phyloP scores from a whole-genome alignment of 1,140 invertebrate genomes.

The Penaeus japonicus region DNA sequence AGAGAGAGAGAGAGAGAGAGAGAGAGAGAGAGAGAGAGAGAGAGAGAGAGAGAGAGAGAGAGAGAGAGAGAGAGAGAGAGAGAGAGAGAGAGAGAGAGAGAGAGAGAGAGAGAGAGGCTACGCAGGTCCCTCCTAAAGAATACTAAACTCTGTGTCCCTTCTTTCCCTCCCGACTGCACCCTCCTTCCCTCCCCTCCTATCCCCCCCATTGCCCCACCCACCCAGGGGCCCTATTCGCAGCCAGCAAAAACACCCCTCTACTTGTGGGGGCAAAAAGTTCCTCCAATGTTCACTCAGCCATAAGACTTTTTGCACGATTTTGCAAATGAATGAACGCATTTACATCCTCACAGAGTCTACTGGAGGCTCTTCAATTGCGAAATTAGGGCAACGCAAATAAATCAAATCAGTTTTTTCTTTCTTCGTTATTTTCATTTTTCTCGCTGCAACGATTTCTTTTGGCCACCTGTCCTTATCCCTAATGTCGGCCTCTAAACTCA shows the following conservation, averaged over 20 bases:
- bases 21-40: too few species aligned
- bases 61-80: too few species aligned
- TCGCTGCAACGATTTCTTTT: not conserved
- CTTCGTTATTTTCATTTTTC: not conserved
- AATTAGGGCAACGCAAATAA: slow-evolving; percentile 34
- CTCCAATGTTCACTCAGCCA: slow-evolving; percentile 18
- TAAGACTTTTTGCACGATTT: slow-evolving; percentile 42
- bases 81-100: too few species aligned
- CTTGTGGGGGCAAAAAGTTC: slow-evolving; percentile 22
- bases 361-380: slow-evolving; percentile 19
- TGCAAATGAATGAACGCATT: slow-evolving; percentile 50
- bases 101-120: too few species aligned
- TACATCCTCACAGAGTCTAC: slow-evolving; percentile 21
- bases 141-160: too few species aligned
- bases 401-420: slow-evolving; percentile 26
- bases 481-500: too few species aligned
- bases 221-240: not conserved
- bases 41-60: too few species aligned
- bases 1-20: too few species aligned
- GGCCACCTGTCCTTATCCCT: not conserved
- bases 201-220: not conserved
- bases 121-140: too few species aligned
- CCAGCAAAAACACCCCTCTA: slow-evolving; percentile 37
- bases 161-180: not conserved
- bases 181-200: not conserved